Conservation (phyloP, 2,888 invertebrate genomes). For the Endotricha flammealis region DNA sequence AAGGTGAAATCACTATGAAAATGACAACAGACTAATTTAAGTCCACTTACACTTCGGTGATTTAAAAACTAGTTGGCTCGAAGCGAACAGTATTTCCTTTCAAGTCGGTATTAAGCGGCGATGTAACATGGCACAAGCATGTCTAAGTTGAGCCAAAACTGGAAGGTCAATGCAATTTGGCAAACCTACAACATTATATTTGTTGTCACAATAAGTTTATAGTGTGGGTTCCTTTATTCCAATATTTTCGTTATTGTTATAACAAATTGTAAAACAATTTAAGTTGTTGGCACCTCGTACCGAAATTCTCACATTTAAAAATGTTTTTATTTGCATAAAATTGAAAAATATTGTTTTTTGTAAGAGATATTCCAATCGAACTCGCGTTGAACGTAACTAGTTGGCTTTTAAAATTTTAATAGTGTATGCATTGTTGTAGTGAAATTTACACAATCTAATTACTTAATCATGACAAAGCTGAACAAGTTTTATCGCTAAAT, state of each 20-base stretch:
- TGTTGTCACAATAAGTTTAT: conserved; percentile 8
- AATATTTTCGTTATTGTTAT: conserved; percentile 6
- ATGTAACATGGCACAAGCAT: conserved; percentile 7
- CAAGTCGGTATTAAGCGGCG: conserved; percentile 6
- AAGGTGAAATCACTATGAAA: too few relatives aligned
- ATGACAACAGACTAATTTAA: too few relatives aligned
- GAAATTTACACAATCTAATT: too few relatives aligned
- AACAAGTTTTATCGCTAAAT: too few relatives aligned
- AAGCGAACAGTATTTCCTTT: conserved; percentile 6
- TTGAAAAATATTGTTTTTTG: too few relatives aligned
- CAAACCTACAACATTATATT: conserved; percentile 5
- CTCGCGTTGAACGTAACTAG: too few relatives aligned
- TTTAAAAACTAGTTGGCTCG: conserved; percentile 5
- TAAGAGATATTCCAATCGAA: too few relatives aligned
- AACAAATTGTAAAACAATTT: not conserved
- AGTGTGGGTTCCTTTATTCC: conserved; percentile 5
- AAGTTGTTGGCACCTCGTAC: not conserved
- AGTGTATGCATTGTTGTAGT: too few relatives aligned
- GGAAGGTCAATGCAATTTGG: conserved; percentile 11
- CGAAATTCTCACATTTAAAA: not conserved
- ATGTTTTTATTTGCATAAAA: not conserved
- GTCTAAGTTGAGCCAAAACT: conserved; percentile 9
- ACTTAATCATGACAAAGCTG: too few relatives aligned
- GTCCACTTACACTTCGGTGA: too few relatives aligned
- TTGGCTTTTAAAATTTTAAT: too few relatives aligned